A percentile compares a stretch with the other conserved stretches of the same genome.
Evolutionary conservation across 2,797 vertebrate species (phyloP).

Genomic region (Vultur gryphus): DNA sequence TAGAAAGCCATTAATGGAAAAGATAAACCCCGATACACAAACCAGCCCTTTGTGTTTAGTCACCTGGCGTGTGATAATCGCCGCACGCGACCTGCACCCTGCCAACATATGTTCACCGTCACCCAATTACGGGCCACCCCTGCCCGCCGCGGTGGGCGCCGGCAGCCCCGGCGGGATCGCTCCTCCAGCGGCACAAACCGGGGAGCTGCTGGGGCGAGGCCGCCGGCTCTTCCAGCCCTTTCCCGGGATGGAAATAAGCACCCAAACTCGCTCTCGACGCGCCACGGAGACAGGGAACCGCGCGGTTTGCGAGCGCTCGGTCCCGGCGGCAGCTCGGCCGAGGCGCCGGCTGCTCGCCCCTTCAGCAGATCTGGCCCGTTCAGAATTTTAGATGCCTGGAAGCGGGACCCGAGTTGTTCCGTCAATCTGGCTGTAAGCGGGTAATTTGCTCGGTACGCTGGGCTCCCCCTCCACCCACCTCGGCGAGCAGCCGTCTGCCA

Average conservation of each 20-base stretch:
- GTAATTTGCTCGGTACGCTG: neutral
- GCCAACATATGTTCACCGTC: fast-evolving
- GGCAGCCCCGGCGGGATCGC: fast-evolving
- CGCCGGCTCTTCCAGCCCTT: neutral
- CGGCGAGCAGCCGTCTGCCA: neutral
- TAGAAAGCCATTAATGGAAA: constrained; percentile 75
- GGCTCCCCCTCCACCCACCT: neutral
- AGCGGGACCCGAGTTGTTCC: fast-evolving
- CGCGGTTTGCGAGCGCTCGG: neutral
- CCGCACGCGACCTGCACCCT: neutral
- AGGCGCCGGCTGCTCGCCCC: neutral
- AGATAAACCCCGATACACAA: constrained; percentile 68
- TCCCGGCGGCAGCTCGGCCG: neutral
- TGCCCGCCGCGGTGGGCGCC: neutral
- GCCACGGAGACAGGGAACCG: fast-evolving
- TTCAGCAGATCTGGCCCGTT: fast-evolving
- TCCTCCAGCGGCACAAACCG: neutral
- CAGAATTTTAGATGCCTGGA: neutral
- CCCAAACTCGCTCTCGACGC: fast-evolving
- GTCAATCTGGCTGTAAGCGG: neutral
- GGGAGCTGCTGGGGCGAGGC: neutral
- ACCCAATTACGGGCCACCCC: neutral
- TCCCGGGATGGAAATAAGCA: fast-evolving
- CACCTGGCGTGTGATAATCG: neutral
- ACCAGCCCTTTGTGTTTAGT: constrained; percentile 6